Evolutionary conservation across 2,888 invertebrate genomes (phyloP).

Genomic region (Adela reaumurella): DNA sequence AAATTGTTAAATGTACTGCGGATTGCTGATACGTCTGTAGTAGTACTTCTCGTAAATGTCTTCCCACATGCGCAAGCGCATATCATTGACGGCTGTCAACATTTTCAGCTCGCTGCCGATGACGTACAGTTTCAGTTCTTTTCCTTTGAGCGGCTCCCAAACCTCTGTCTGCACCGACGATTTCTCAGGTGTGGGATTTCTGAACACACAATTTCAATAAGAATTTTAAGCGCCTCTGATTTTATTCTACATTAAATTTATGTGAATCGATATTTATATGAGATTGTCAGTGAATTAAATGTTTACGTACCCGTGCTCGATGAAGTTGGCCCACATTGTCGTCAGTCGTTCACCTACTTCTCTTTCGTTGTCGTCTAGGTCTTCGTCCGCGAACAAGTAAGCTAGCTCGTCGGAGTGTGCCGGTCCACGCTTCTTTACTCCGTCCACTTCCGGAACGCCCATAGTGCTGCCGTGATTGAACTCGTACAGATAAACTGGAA

Average conservation of each 20-base stretch:
- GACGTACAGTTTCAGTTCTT: not conserved
- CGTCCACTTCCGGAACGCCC: slow-evolving; percentile 27
- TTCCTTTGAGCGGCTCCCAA: not conserved
- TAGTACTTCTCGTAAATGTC: slow-evolving; percentile 38
- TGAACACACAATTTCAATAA: not conserved
- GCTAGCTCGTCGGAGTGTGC: slow-evolving; percentile 42
- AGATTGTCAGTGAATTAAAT: no score
- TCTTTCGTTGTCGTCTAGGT: slow-evolving; percentile 26
- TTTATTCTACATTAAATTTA: no score
- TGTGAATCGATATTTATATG: no score
- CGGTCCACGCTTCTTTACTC: slow-evolving; percentile 28
- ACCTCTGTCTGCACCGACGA: not conserved
- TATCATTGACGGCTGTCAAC: slow-evolving; percentile 24
- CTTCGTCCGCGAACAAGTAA: slow-evolving; percentile 24
- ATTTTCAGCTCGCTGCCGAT: slow-evolving; percentile 19
- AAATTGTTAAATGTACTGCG: no score
- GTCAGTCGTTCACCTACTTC: slow-evolving; percentile 24
- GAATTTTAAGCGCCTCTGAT: no score
- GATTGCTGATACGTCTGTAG: slow-evolving; percentile 12
- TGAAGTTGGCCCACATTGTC: slow-evolving; percentile 37
- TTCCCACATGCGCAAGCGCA: slow-evolving; percentile 26
- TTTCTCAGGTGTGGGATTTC: not conserved
- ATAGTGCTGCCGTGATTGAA: slow-evolving; percentile 28
- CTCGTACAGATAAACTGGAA: slow-evolving; percentile 34
- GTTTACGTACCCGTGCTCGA: slow-evolving; percentile 32